phyloP scores from a whole-genome alignment of 1,140 invertebrate species.

The Lasioglossum albipes region DNA sequence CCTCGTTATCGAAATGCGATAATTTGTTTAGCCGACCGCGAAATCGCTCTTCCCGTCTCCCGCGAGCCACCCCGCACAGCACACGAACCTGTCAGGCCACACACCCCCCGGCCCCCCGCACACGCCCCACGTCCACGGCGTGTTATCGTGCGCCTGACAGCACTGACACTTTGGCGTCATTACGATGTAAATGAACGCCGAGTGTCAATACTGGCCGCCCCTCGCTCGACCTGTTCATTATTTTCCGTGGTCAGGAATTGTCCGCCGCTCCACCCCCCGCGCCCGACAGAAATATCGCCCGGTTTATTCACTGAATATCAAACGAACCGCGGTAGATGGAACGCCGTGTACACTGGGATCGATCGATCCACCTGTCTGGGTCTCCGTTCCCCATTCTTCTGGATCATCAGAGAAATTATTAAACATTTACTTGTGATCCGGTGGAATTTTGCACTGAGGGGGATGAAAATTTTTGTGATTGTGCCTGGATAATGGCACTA shows the following conservation, averaged over 20 bases:
- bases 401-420: too few relatives aligned
- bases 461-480: too few relatives aligned
- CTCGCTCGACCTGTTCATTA: conserved; percentile 56
- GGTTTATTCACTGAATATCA: not conserved
- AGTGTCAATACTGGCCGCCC: conserved; percentile 56
- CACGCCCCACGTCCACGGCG: not conserved
- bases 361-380: too few relatives aligned
- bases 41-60: conserved; percentile 48
- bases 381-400: too few relatives aligned
- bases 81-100: conserved; percentile 24
- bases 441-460: too few relatives aligned
- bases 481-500: too few relatives aligned
- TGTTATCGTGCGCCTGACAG: conserved; percentile 62
- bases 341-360: not conserved
- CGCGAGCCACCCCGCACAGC: too few relatives aligned
- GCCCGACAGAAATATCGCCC: conserved; percentile 21
- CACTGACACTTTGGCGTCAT: conserved; percentile 63
- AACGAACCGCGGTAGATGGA: not conserved
- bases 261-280: not conserved
- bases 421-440: too few relatives aligned
- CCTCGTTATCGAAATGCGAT: conserved; percentile 68
- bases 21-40: conserved; percentile 66
- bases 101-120: not conserved
- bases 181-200: conserved; percentile 66
- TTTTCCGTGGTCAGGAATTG: conserved; percentile 57